phyloP scores from a whole-genome alignment of 2,888 invertebrate genomes.

The Odontothrips loti region DNA sequence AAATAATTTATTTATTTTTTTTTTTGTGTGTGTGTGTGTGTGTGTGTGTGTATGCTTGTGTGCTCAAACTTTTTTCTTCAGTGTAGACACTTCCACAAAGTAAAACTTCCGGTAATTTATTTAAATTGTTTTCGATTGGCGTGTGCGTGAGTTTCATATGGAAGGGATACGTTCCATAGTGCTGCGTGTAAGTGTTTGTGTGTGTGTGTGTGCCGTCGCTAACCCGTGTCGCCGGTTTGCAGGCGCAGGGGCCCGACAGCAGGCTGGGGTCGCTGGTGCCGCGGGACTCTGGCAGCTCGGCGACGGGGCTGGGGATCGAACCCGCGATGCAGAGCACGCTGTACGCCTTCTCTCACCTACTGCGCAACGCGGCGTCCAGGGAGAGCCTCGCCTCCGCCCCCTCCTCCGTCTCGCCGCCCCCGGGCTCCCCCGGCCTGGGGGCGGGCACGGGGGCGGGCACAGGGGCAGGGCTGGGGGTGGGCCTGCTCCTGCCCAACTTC shows the following conservation, averaged over 20 bases:
- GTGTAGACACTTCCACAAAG: too few species aligned
- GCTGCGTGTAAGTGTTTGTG: too few species aligned
- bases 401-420: conserved; percentile 10
- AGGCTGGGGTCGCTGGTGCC: conserved; percentile 33
- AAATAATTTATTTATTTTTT: too few species aligned
- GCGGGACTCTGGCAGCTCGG: conserved; percentile 40
- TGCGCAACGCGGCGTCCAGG: conserved; percentile 43
- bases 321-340: conserved; percentile 43
- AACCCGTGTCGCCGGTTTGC: neutral
- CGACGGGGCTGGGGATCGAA: conserved; percentile 43
- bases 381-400: conserved; percentile 41
- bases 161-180: too few species aligned
- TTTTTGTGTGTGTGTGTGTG: too few species aligned
- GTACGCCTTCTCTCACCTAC: conserved; percentile 42
- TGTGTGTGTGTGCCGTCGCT: neutral
- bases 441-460: neutral
- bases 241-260: conserved; percentile 16
- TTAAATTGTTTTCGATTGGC: too few species aligned
- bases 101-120: too few species aligned
- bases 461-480: neutral
- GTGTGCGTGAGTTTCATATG: too few species aligned
- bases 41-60: too few species aligned
- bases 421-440: conserved; percentile 22
- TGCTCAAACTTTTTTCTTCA: too few species aligned
- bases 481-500: conserved; percentile 16